A percentile compares a stretch with the other conserved stretches of the same genome.
phyloP scores from a whole-genome alignment of 2,113 vertebrate genomes.

The Eira barbara region DNA sequence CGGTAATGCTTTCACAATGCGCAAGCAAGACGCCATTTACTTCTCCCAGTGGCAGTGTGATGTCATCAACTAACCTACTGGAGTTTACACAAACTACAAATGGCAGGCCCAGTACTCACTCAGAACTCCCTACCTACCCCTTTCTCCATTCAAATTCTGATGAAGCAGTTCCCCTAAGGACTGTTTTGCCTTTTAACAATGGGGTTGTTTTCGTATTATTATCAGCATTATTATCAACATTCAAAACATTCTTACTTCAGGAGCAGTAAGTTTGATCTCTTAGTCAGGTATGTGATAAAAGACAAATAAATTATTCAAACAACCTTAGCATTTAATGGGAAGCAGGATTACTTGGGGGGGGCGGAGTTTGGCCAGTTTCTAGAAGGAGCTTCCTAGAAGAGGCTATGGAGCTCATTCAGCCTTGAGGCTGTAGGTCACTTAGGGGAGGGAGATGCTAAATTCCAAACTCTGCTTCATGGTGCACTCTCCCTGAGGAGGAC shows the following conservation, averaged over 20 bases:
- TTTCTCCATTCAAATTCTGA: background rate
- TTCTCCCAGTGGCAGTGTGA: background rate
- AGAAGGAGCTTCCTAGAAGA: background rate
- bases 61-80: background rate
- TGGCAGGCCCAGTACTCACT: background rate
- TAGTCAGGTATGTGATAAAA: background rate
- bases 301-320: background rate
- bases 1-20: background rate
- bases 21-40: background rate
- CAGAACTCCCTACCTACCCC: background rate
- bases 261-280: background rate
- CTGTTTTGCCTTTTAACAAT: background rate
- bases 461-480: background rate
- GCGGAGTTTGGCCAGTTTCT: background rate
- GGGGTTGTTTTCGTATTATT: background rate
- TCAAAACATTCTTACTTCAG: background rate
- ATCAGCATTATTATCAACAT: background rate
- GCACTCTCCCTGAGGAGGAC: background rate
- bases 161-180: background rate
- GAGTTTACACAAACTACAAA: no score
- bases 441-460: background rate
- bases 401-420: background rate
- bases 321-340: background rate
- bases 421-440: background rate
- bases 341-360: background rate